Base-by-base conservation (phyloP, 2,113 vertebrate species). In the Puffinus mauretanicus region DNA sequence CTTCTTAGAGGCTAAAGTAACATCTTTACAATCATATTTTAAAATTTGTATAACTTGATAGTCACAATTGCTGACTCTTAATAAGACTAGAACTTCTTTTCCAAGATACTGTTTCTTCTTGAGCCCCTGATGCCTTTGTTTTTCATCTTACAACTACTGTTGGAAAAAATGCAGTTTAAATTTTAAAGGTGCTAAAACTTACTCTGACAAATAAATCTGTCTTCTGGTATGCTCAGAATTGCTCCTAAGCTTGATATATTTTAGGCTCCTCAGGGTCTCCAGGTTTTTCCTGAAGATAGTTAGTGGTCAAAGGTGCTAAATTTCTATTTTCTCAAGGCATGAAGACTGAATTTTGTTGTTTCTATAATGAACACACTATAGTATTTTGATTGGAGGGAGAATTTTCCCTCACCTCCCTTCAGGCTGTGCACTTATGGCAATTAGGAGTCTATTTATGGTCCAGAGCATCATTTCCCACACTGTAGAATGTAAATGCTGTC, bases 381-480 rank as follows among this genome's bases (percentile, higher is more conserved):
- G n/a, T 25, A 40, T 76, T 54, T 82, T 38, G 34, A 29, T 55
- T 85, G 58, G 81, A 91, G 8, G 3, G 9, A 87, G 87, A 89
- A 61, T 72, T 80, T 91, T 80, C 62, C 9, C 13, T 94, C 27
- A 36, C 22, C 52, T 30, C 32, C 29, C 30, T 76, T 82, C 44
- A 84, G 84, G 44, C 71, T 66, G 38, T 81, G 34, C 46, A 62
- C 62, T 82, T 90, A 69, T 7, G 25, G 30, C 61, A 96, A 87
- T 89, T 95, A 94, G 54, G 69, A 82, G 27, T 65, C 44, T 91
- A 52, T 93, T 95, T 95, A 54, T 93, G 66, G 69, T 84, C 15
- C 44, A 79, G 49, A 85, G 58, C 44, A 91, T 42, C 38, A 69
- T 94, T 94, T 77, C 49, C 54, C 85, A 73, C 0, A 0, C 47